These are phyloP conservation scores for Coregonus ussuriensis DNA, from an alignment of 2,797 vertebrate genomes.

Conservation along the genomic window DNA sequence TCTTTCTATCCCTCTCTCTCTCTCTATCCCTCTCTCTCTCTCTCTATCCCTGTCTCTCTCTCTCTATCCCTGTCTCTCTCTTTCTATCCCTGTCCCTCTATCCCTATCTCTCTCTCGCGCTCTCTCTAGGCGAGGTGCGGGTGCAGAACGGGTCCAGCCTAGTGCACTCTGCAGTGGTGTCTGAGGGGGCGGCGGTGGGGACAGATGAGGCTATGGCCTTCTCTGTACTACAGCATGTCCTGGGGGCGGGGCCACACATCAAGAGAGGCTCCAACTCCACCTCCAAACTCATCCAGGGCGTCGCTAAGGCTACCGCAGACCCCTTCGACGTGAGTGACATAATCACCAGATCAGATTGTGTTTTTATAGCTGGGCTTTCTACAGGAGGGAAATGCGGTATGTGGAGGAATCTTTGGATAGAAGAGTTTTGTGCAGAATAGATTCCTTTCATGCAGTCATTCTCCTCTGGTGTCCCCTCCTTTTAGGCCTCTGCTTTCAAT, in stretches of 20 bases:
- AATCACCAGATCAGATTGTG: background rate
- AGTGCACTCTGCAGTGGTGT: slow-evolving; percentile 86
- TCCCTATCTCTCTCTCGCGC: background rate
- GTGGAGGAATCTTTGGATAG: background rate
- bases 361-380: background rate
- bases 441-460: background rate
- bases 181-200: slow-evolving; percentile 78
- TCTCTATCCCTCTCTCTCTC: too few relatives aligned
- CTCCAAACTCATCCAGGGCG: slow-evolving; percentile 80
- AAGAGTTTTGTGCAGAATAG: background rate
- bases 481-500: slow-evolving; percentile 88
- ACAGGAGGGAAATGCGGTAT: background rate
- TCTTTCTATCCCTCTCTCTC: too few relatives aligned
- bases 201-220: slow-evolving; percentile 83
- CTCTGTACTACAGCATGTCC: slow-evolving; percentile 88
- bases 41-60: too few relatives aligned
- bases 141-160: slow-evolving; percentile 73
- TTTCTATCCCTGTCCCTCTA: too few relatives aligned
- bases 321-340: slow-evolving; percentile 88
- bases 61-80: too few relatives aligned
- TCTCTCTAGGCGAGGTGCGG: slow-evolving; percentile 85
- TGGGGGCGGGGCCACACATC: slow-evolving; percentile 87
- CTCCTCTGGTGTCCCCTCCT: background rate
- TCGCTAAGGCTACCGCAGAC: slow-evolving; percentile 79
- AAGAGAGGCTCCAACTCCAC: slow-evolving; percentile 85